A percentile compares a stretch with the other conserved stretches of the same genome.
Evolutionary conservation across 2,113 vertebrate genomes (phyloP).

Genomic region (Nematolebias whitei): DNA sequence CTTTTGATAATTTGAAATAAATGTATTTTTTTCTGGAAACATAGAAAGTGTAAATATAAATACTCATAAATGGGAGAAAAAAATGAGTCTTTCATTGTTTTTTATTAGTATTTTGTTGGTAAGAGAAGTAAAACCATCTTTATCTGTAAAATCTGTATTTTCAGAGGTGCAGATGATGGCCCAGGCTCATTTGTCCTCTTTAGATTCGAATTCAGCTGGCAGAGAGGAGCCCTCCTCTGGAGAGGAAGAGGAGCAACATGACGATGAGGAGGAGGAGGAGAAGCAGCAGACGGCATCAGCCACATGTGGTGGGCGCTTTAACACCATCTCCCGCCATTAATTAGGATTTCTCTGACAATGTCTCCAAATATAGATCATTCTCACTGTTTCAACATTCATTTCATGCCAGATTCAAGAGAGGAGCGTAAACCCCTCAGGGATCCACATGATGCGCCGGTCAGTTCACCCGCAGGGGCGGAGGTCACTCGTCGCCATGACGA

Average conservation of each 20-base stretch:
- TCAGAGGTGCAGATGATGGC: constrained; percentile 91
- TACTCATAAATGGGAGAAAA: too few relatives aligned
- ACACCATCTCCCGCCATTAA: too few relatives aligned
- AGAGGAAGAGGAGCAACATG: constrained; percentile 68
- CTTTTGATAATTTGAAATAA: too few relatives aligned
- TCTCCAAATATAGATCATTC: background rate
- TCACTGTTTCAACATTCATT: constrained; percentile 2
- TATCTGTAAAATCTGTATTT: constrained; percentile 20
- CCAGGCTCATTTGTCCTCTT: constrained; percentile 86
- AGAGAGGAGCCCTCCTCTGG: constrained; percentile 64
- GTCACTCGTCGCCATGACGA: constrained; percentile 10
- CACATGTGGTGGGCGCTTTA: constrained; percentile 45
- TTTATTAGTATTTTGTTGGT: background rate
- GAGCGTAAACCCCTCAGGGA: constrained; percentile 28
- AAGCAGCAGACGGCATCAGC: constrained; percentile 31
- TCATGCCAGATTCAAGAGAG: constrained; percentile 35
- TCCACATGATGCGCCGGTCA: constrained; percentile 5
- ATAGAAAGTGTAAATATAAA: too few relatives aligned
- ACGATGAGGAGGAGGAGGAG: constrained; percentile 49
- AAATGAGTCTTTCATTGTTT: background rate
- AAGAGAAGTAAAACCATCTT: background rate
- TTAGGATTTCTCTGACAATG: background rate
- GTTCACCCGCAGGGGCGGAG: constrained; percentile 19
- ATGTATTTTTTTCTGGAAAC: too few relatives aligned
- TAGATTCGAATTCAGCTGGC: constrained; percentile 73